Conservation (phyloP, 2,888 invertebrate species). For the Linyphia triangularis region DNA sequence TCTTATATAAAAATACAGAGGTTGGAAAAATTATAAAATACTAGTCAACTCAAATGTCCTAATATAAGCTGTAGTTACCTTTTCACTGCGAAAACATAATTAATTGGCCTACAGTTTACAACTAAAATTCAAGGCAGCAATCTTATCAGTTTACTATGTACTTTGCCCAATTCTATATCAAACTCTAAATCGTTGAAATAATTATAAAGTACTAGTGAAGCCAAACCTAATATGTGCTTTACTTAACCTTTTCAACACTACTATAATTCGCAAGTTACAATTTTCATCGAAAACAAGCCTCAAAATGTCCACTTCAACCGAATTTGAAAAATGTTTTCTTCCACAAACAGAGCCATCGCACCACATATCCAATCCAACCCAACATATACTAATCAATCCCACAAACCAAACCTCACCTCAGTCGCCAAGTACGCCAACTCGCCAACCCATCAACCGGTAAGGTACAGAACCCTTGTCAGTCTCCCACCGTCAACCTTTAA, state of each 20-base stretch:
- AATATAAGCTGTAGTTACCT: too few species aligned
- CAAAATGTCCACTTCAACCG: not conserved
- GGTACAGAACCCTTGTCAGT: slow-evolving; percentile 17
- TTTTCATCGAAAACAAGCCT: too few species aligned
- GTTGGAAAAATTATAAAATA: too few species aligned
- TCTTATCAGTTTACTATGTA: too few species aligned
- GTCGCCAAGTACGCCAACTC: slow-evolving; percentile 44
- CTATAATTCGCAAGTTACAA: not conserved
- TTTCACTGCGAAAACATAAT: too few species aligned
- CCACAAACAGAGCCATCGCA: not conserved
- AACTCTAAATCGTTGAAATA: too few species aligned
- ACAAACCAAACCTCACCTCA: not conserved
- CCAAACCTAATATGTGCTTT: not conserved
- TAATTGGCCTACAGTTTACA: too few species aligned
- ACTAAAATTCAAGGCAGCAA: too few species aligned
- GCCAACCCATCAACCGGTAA: slow-evolving; percentile 12
- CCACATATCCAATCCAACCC: not conserved
- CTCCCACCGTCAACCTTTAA: slow-evolving; percentile 31
- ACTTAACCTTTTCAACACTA: not conserved
- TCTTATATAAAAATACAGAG: too few species aligned
- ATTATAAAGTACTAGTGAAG: too few species aligned
- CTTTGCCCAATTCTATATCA: too few species aligned
- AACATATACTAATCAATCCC: not conserved
- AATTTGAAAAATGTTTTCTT: not conserved
- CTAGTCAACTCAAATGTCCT: too few species aligned